phyloP scores from a whole-genome alignment of 2,113 vertebrate genomes.

The Callipepla squamata region DNA sequence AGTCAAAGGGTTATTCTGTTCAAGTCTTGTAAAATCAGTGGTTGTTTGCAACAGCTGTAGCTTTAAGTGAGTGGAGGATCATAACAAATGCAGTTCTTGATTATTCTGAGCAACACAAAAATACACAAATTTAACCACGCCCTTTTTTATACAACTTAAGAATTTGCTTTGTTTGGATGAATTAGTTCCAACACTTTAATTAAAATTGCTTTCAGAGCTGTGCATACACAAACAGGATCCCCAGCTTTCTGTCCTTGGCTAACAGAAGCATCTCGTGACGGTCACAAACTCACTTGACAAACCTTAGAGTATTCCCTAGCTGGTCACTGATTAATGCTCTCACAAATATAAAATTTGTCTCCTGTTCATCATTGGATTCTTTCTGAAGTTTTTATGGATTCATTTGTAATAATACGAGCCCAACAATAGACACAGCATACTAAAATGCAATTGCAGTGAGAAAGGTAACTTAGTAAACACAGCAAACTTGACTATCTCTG shows the following conservation, averaged over 20 bases:
- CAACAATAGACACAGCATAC: neutral
- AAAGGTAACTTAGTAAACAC: conserved; percentile 45
- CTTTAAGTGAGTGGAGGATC: conserved; percentile 14
- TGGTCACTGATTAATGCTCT: conserved; percentile 48
- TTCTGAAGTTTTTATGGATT: neutral
- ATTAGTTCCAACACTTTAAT: conserved; percentile 28
- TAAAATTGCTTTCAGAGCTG: conserved; percentile 47
- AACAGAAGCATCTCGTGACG: conserved; percentile 54
- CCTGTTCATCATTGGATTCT: neutral
- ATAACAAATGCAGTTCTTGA: conserved; percentile 30
- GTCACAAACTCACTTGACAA: conserved; percentile 33
- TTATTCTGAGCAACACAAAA: conserved; percentile 54
- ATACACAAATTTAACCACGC: conserved; percentile 44
- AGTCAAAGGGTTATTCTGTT: conserved; percentile 7
- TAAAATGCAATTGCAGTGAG: conserved; percentile 8
- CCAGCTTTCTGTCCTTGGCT: conserved; percentile 50
- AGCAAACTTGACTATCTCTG: conserved; percentile 43
- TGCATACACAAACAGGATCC: conserved; percentile 33
- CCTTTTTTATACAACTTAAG: conserved; percentile 41
- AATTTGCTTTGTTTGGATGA: conserved; percentile 49
- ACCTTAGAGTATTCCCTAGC: conserved; percentile 33
- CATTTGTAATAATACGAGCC: neutral
- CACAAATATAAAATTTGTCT: conserved; percentile 50
- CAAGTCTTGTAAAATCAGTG: neutral
- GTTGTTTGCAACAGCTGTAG: neutral